Percentiles rank a stretch among this genome's conserved stretches.
Evolutionary conservation across 2,113 vertebrate genomes (phyloP).

Genomic region (Podarcis cretensis): DNA sequence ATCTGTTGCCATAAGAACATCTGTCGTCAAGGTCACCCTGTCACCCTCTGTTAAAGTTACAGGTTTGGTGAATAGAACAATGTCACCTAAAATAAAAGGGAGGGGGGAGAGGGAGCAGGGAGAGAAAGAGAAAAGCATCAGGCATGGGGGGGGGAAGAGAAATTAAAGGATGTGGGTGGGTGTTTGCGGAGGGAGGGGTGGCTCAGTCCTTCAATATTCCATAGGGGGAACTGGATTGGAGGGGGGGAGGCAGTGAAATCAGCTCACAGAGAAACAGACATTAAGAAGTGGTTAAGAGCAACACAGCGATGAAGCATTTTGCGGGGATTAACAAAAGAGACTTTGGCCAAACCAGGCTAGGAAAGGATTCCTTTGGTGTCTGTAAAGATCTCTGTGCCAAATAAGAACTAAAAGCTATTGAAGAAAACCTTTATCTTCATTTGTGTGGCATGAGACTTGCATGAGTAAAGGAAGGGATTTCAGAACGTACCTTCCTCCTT

Average conservation of each 20-base stretch:
- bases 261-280: background rate
- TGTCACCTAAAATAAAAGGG: slow-evolving; percentile 84
- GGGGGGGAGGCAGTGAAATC: background rate
- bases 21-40: slow-evolving; percentile 91
- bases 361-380: slow-evolving; percentile 44
- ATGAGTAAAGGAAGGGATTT: slow-evolving; percentile 14
- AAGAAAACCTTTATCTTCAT: slow-evolving; percentile 19
- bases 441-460: slow-evolving; percentile 37
- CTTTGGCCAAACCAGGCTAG: slow-evolving; percentile 30
- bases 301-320: background rate
- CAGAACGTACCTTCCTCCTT: slow-evolving; percentile 1
- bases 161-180: slow-evolving; percentile 15
- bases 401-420: background rate
- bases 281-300: background rate
- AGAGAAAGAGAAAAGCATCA: slow-evolving; percentile 39
- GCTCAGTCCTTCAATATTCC: slow-evolving; percentile 36
- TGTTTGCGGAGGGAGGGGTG: background rate
- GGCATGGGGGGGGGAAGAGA: background rate
- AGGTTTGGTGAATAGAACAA: slow-evolving; percentile 85
- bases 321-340: slow-evolving; percentile 34
- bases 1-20: slow-evolving; percentile 93
- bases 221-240: background rate
- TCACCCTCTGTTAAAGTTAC: slow-evolving; percentile 91
- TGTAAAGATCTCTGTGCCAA: background rate
- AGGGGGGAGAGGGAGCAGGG: background rate